A percentile compares a stretch with the other conserved stretches of the same genome.
Conservation (phyloP, 2,888 invertebrate genomes). For the Plebejus argus region DNA sequence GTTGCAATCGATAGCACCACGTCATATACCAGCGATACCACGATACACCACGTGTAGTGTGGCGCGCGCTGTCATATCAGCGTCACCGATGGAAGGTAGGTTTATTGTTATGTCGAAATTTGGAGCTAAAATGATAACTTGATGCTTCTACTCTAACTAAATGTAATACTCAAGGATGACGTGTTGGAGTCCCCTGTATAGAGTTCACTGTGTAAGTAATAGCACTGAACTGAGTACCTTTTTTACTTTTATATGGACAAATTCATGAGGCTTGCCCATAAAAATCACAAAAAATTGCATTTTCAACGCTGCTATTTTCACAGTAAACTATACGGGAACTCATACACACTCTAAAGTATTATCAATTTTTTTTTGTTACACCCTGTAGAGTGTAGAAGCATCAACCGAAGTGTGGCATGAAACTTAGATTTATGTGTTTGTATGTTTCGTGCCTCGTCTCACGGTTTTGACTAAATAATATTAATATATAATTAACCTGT, state of each 20-base stretch:
- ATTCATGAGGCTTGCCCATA: no score
- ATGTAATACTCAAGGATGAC: not conserved
- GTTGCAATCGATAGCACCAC: slow-evolving; percentile 22
- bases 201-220: no score
- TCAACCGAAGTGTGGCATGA: no score
- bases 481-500: not conserved
- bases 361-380: not conserved
- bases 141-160: no score
- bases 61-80: not conserved
- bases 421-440: no score
- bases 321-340: no score
- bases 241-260: no score
- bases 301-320: no score
- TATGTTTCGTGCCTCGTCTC: not conserved
- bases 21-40: not conserved
- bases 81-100: slow-evolving; percentile 13
- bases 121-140: not conserved
- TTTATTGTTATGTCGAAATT: not conserved
- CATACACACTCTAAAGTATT: no score
- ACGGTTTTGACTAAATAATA: not conserved
- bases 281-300: no score
- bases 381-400: no score
- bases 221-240: no score
- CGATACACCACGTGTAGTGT: slow-evolving; percentile 3
- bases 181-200: not conserved